phyloP scores from a whole-genome alignment of 2,797 vertebrate genomes.

The Zenarchopterus dispar region DNA sequence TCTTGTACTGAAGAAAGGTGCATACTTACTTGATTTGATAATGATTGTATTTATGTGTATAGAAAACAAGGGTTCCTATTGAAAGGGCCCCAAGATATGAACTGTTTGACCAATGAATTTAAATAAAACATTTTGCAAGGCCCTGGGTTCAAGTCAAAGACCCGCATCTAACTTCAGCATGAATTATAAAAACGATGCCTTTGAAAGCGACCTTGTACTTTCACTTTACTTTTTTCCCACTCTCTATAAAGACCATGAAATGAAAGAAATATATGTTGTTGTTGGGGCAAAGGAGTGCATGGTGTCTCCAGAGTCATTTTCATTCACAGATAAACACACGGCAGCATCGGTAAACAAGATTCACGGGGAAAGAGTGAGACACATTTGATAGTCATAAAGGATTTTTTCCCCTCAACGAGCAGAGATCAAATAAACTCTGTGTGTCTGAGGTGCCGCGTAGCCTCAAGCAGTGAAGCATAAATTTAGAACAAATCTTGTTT shows the following conservation, averaged over 20 bases:
- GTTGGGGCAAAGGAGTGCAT: constrained; percentile 75
- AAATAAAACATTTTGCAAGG: constrained; percentile 68
- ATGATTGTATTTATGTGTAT: constrained; percentile 45
- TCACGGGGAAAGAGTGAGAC: constrained; percentile 82
- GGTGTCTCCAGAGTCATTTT: constrained; percentile 82
- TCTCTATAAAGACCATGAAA: constrained; percentile 80
- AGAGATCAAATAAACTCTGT: constrained; percentile 83
- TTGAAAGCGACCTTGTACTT: constrained; percentile 81
- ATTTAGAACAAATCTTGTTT: constrained; percentile 85
- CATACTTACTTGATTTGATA: constrained; percentile 45
- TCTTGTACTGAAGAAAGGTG: constrained; percentile 23
- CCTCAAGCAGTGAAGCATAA: constrained; percentile 83
- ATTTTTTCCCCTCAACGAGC: constrained; percentile 82
- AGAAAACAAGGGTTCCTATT: constrained; percentile 39
- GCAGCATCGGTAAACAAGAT: constrained; percentile 84
- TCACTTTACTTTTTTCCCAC: constrained; percentile 69
- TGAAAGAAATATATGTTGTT: constrained; percentile 79
- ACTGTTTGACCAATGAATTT: constrained; percentile 58
- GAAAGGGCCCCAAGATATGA: constrained; percentile 41
- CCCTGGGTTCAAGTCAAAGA: constrained; percentile 64
- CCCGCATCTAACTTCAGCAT: constrained; percentile 64
- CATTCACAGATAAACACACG: constrained; percentile 84
- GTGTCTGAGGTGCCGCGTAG: constrained; percentile 81
- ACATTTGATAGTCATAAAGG: constrained; percentile 86
- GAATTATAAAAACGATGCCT: constrained; percentile 75